Evolutionary conservation across 2,888 invertebrate species (phyloP), one percentile per base, ranked within the genome.

Genomic region (Ophraella communa): DNA sequence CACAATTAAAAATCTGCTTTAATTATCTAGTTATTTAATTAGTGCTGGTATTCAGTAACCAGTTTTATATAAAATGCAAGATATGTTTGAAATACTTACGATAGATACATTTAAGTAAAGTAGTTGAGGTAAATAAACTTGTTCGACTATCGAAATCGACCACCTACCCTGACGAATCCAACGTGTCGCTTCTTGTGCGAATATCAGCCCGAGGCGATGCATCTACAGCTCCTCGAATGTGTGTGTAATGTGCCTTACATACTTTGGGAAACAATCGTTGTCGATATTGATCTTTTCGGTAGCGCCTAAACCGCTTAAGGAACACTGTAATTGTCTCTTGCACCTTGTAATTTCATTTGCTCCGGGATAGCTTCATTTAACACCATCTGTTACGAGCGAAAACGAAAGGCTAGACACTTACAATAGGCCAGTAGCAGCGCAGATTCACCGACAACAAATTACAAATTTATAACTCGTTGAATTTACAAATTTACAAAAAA

Each of bases 301-400:
- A 78, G 76, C 78, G 74, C 73, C 74, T 71, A 71, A 77, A 76
- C 75, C 71, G 73, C 74, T 77, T 74, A 72, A 75, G 73, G 67
- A 73, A 70, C 72, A 72, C 74, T 72, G 76, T 77, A 78, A 78
- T 77, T 78, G 77, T 71, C 72, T 70, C 69, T 70, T 75, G 72
- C 74, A 77, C 78, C 77, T 77, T 78, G 75, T 78, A 78, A 77
- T 78, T 78, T 77, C 75, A 77, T 76, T 76, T 75, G 77, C 78
- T 76, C 68, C 72, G 70, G 76, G 77, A 77, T 75, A 77, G 73
- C 73, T 77, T 76, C 77, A 74, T 76, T 78, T 78, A 77, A 76
- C 76, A 77, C 77, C 76, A 77, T 76, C 76, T 78, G 73, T 70
- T 74, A 51, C 62, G 53, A 27, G 49, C 27, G 27, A 24, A 11